Evolutionary conservation across 2,113 vertebrate genomes (phyloP), one percentile per base, ranked within the genome.

Genomic region (Speoplatyrhinus poulsoni): DNA sequence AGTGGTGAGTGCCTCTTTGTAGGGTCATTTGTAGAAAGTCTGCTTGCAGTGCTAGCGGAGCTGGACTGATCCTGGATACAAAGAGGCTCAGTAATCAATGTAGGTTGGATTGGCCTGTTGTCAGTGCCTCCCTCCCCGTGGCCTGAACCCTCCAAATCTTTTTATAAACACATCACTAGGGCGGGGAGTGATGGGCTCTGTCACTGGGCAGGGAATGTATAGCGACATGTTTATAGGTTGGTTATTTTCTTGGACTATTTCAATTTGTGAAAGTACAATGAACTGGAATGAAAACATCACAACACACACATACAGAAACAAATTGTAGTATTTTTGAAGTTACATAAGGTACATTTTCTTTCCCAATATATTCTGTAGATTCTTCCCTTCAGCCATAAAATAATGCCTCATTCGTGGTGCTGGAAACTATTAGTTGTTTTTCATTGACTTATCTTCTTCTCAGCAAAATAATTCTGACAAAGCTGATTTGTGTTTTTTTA

Each of bases 1-100:
- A n/a, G n/a, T n/a, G n/a, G 81, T 86, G 82, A 72, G 81, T 77
- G 56, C 3, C 56, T 58, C 56, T 11, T 58, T 58, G 32, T 58
- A 58, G 56, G 55, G 17, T 57, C 55, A 32, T 57, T 10, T 57
- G 26, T 26, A 26, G 26, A 26, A 26, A 26, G 26, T 26, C 26
- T 26, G 26, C 26, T 2, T 26, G 55, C 26, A 10, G 56, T 58
- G 19, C 17, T 55, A 1, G 26, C 12, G 26, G 56, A 58, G 26
- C 2, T 1, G 12, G 19, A 32, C 19, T 12, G 17, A 12, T 10
- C 16, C 8, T 11, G 11, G 7, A 32, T 32, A 16, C 13, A 16
- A 54, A 54, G 52, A 58, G 17, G 4, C 3, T 32, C 32, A 58
- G 32, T 58, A 58, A 58, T 32, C 56, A 32, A 32, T 32, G 19